Evolutionary conservation across 1,140 invertebrate species (phyloP).

Genomic region (Meteorus sp.): DNA sequence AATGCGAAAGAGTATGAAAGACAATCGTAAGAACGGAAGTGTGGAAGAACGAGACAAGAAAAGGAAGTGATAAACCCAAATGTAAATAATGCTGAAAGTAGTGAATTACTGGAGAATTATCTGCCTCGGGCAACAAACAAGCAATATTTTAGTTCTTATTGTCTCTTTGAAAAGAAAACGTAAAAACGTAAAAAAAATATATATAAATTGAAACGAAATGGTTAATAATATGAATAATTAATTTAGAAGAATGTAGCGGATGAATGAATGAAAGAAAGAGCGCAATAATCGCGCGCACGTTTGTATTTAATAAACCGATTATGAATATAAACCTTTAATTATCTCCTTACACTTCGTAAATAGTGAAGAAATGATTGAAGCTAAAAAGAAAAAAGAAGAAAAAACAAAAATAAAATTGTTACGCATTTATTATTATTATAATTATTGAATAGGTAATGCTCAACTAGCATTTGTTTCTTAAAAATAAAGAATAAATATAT

Average conservation of each 20-base stretch:
- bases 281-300: constrained; percentile 43
- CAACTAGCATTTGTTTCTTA: constrained; percentile 63
- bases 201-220: too few species aligned
- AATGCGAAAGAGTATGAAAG: too few species aligned
- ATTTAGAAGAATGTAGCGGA: too few species aligned
- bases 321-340: constrained; percentile 58
- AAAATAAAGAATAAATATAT: constrained; percentile 61
- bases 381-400: constrained; percentile 7
- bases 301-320: constrained; percentile 57
- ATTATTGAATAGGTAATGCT: constrained; percentile 61
- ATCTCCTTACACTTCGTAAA: constrained; percentile 58
- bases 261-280: constrained; percentile 42
- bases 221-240: too few species aligned
- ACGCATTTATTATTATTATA: constrained; percentile 61
- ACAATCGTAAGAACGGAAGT: too few species aligned
- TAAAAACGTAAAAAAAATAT: constrained; percentile 36
- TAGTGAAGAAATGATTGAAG: constrained; percentile 41
- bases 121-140: constrained; percentile 51
- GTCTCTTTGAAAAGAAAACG: constrained; percentile 40
- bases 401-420: constrained; percentile 56
- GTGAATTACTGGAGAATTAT: constrained; percentile 37
- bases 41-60: too few species aligned
- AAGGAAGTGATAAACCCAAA: too few species aligned
- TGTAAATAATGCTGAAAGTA: constrained; percentile 52
- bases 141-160: constrained; percentile 59